Evolutionary conservation across 2,797 vertebrate genomes (phyloP), one percentile per base, ranked within the genome.

Genomic region (Poeciliopsis paucimaculata): DNA sequence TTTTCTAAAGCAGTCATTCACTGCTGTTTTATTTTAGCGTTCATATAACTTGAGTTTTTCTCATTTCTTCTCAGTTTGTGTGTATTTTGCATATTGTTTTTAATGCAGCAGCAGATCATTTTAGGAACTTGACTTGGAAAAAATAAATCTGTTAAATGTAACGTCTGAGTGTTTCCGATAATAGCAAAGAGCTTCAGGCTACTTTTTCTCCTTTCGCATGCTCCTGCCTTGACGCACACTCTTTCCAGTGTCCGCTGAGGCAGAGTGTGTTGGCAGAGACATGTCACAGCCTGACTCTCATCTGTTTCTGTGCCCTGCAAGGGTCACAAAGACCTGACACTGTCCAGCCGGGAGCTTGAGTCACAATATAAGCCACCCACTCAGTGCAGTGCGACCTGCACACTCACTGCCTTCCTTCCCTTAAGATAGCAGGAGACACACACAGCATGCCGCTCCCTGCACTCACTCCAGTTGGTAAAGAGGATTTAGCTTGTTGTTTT

Each of bases 281-380:
- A 73, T 83, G 86, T 86, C 88, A 83, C 78, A 77, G 84, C 84
- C 73, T 36, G 81, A 77, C 70, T 82, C 73, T 77, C 47, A 77
- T 76, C 68, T 84, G 74, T 74, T 82, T 78, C 7, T 16, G 72
- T 84, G 72, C 77, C 85, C 82, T 43, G 4, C 12, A 83, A 83
- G 85, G 80, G 79, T 86, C 86, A 85, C 73, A 78, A 71, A 77
- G 82, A 85, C 85, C 84, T 77, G 80, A 87, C 85, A 82, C 71
- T 60, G 81, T 88, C 79, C 73, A 80, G 81, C 86, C 72, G 11
- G 47, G 76, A 82, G 81, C 78, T 62, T 85, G 84, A 91, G 76
- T 93, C 89, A 78, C 60, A 90, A 28, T 75, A 81, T 88, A 82
- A 72, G 60, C 86, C 82, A 77, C 91, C 88, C 89, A 88, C 87